Evolutionary conservation across 2,797 vertebrate species (phyloP).

Genomic region (Poecile montanus): DNA sequence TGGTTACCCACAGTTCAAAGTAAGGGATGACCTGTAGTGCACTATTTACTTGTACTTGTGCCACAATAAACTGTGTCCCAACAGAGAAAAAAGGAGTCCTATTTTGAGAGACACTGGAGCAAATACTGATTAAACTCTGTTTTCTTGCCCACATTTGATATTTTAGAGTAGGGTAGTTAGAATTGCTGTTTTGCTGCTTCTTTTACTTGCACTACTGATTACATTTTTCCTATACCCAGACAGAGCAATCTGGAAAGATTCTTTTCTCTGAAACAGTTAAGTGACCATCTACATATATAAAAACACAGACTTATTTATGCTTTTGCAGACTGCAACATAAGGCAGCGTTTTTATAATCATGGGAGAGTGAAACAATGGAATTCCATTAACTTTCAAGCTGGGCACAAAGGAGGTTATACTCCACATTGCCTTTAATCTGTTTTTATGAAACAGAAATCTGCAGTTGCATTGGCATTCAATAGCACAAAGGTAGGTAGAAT

Average conservation of each 20-base stretch:
- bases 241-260: not conserved
- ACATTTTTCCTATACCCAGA: not conserved
- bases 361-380: not conserved
- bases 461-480: not conserved
- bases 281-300: not conserved
- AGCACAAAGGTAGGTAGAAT: not conserved
- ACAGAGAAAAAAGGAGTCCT: not conserved
- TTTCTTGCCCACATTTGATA: not conserved
- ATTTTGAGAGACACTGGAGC: not conserved
- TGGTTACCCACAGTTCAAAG: not conserved
- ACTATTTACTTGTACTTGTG: not conserved
- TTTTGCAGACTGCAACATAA: not conserved
- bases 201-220: constrained; percentile 3
- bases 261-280: not conserved
- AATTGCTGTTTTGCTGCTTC: not conserved
- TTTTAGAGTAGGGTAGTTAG: not conserved
- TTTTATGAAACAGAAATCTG: constrained; percentile 14
- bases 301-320: not conserved
- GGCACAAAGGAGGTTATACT: not conserved
- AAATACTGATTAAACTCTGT: not conserved
- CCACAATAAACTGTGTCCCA: not conserved
- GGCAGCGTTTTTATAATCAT: not conserved
- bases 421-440: not conserved
- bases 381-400: not conserved
- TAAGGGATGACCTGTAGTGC: not conserved